These are phyloP conservation scores for Liolophura sinensis DNA, from an alignment of 1,140 invertebrate species.

Conservation along the genomic window DNA sequence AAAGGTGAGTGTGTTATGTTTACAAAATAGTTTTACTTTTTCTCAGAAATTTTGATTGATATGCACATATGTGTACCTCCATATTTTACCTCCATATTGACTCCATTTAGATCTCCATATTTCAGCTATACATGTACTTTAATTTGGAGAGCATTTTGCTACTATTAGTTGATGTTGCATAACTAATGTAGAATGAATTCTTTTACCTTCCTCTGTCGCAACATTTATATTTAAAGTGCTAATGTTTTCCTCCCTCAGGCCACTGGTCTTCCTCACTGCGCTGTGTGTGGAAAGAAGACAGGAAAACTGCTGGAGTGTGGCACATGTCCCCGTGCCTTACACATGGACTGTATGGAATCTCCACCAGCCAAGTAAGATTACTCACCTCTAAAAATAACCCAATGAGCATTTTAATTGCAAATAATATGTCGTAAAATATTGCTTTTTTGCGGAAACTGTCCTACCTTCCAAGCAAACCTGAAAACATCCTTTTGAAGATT, in stretches of 20 bases:
- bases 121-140: not conserved
- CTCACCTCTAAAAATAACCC: not conserved
- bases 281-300: conserved; percentile 79
- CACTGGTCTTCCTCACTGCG: conserved; percentile 65
- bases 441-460: not conserved
- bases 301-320: conserved; percentile 79
- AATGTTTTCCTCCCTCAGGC: conserved; percentile 41
- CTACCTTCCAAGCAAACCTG: not conserved
- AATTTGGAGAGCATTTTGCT: not conserved
- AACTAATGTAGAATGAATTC: not conserved
- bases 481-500: conserved; percentile 15
- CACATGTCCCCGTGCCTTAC: conserved; percentile 86
- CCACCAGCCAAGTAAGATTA: conserved; percentile 69
- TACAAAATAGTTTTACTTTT: conserved; percentile 11
- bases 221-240: not conserved
- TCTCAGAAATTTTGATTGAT: conserved; percentile 42
- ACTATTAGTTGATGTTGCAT: not conserved
- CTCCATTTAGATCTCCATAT: not conserved
- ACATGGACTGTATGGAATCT: conserved; percentile 89
- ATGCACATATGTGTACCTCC: conserved; percentile 37
- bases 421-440: not conserved
- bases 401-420: not conserved
- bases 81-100: not conserved
- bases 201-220: not conserved
- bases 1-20: conserved; percentile 70